Base-by-base conservation (phyloP, 2,888 invertebrate species). In the Cataglyphis altisquamis region DNA sequence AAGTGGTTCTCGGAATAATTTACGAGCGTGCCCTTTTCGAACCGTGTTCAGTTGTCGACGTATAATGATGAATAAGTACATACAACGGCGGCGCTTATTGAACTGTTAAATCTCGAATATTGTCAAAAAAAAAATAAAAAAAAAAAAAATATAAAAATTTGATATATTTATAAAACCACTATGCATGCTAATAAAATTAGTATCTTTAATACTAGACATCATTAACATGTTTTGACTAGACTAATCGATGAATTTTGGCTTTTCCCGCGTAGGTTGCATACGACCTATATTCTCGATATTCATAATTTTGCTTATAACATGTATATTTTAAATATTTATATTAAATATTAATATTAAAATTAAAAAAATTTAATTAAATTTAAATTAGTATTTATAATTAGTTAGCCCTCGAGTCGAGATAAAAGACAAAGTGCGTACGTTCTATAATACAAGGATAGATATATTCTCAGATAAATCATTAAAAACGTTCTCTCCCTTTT, bases 1-100 rank as follows among this genome's bases (percentile, higher is more conserved):
- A 80, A 70, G 70, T 80, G 68, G 70, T 68, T 80, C 70, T 12
- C 25, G 45, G 78, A 70, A 68, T 70, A 80, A 80, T 80, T 80
- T 80, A 68, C 78, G 68, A 60, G 45, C 25, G 45, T 60, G 15
- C 45, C 60, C 60, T 80, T 80, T 80, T 55, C 48, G 39, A 39
- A 18, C 41, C 55, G 36, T 68, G 45, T 80, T 48, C 21, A 60
- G 25, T 25, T 78, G 78, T 78, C 68, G 78, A 45, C 45, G 68
- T 18, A 67, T 78, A 67, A 68, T 60, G 78, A 78, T 68, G 36
- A 78, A 78, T 78, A 80, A 78, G 36, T 36, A 32, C 60, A 32
- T 32, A 10, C 21, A 48, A 36, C 25, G 21, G 21, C 21, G 18
- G 1, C 39, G 39, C 57, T 80, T 80, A 62, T 70, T 60, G 25